phyloP scores from a whole-genome alignment of 2,888 invertebrate species.

The Amaurobius ferox region DNA sequence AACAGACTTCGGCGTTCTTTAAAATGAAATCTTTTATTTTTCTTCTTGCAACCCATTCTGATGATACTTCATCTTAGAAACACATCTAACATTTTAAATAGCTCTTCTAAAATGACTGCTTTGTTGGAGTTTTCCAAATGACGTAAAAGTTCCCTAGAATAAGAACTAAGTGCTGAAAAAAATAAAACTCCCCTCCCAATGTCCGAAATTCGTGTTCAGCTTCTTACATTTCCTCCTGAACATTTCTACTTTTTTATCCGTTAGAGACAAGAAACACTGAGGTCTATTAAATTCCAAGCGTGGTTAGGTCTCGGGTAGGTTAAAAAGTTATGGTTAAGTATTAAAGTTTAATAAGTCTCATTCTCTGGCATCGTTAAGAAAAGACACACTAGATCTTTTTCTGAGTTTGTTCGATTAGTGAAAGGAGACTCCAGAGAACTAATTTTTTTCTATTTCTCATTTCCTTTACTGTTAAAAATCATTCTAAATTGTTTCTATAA shows the following conservation, averaged over 20 bases:
- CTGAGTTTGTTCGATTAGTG: constrained; percentile 17
- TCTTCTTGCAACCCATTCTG: constrained; percentile 2
- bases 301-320: constrained; percentile 39
- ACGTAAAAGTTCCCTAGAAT: constrained; percentile 36
- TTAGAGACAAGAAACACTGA: constrained; percentile 48
- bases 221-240: constrained; percentile 37
- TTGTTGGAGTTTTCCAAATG: constrained; percentile 39
- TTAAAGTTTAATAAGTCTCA: constrained; percentile 66
- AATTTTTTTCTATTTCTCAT: constrained; percentile 6
- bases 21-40: not conserved
- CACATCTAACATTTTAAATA: constrained; percentile 43
- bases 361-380: constrained; percentile 50
- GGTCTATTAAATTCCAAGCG: constrained; percentile 59
- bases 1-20: not conserved
- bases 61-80: not conserved
- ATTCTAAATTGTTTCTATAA: too few relatives aligned
- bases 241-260: constrained; percentile 41
- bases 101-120: constrained; percentile 23
- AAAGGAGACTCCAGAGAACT: constrained; percentile 30
- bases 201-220: constrained; percentile 56
- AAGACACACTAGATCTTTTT: constrained; percentile 25
- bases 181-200: constrained; percentile 44
- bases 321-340: constrained; percentile 56
- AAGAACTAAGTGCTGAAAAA: constrained; percentile 44
- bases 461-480: constrained; percentile 20